Evolutionary conservation across 2,888 invertebrate species (phyloP).

Genomic region (Drosophila atripex): DNA sequence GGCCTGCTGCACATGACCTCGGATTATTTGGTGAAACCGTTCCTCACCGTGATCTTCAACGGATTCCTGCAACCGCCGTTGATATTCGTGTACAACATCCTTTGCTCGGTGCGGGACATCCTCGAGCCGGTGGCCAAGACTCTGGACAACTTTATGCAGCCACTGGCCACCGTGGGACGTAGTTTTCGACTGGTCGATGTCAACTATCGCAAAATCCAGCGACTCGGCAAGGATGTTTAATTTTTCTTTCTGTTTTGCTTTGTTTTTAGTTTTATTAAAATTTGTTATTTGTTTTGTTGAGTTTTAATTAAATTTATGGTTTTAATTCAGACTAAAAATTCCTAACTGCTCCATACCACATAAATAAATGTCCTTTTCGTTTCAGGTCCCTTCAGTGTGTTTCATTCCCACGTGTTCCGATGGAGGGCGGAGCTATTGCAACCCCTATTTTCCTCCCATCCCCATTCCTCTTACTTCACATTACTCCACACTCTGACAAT

Average conservation of each 20-base stretch:
- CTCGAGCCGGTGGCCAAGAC: constrained; percentile 87
- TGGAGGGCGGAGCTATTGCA: constrained; percentile 57
- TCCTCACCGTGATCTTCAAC: constrained; percentile 87
- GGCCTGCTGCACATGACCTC: constrained; percentile 87
- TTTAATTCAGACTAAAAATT: constrained; percentile 17
- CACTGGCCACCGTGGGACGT: constrained; percentile 71
- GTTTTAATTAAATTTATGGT: neutral
- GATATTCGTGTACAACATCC: constrained; percentile 87
- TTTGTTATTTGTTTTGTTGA: neutral
- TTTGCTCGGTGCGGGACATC: constrained; percentile 87
- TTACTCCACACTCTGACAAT: constrained; percentile 39
- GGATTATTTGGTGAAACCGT: constrained; percentile 88
- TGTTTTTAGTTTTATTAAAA: constrained; percentile 1
- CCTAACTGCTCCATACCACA: constrained; percentile 6
- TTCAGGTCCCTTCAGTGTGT: constrained; percentile 1
- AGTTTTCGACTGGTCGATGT: constrained; percentile 77
- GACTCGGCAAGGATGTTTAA: constrained; percentile 62
- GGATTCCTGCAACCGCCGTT: constrained; percentile 88
- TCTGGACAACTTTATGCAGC: constrained; percentile 84
- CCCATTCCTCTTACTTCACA: constrained; percentile 21
- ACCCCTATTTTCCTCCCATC: constrained; percentile 44
- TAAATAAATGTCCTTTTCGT: constrained; percentile 13
- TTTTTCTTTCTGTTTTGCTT: constrained; percentile 1
- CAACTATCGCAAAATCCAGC: constrained; percentile 71
- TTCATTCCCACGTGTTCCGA: constrained; percentile 37